Base-by-base conservation (phyloP, 2,113 vertebrate species). In the Melospiza melodia region DNA sequence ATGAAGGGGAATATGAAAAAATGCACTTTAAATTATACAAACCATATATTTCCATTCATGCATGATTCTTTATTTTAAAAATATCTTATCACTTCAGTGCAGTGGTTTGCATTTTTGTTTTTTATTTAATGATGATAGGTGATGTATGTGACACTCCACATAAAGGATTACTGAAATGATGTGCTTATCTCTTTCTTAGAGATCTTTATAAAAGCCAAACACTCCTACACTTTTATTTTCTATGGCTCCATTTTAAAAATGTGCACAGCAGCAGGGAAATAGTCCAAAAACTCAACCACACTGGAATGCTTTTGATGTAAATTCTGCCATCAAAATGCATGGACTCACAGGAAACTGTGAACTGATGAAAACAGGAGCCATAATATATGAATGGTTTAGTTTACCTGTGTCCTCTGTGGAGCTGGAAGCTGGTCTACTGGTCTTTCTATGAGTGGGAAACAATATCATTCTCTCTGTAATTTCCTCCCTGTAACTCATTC, bases 41-140 rank as follows among this genome's bases (percentile, higher is more conserved):
- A 49, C 15, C 12, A 43, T 71, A 88, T 17, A 89, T 94, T 96
- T 96, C 58, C 95, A 69, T 54, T 87, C 8, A 43, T 59, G 30
- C 49, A 89, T 88, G 30, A 67, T 24, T 89, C 89, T 95, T 89
- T 69, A 57, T 86, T 96, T 79, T 83, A 76, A 31, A 89, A 97
- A 85, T 89, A 85, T 63, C 57, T 93, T 96, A 85, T 86, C 17
- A 39, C 63, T 96, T 96, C 71, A 49, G 7, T 78, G 62, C 52
- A 85, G 89, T 80, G 54, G 5, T 54, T 71, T 37, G 10, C 0
- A 1, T 37, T 71, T 27, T 88, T 77, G 3, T 7, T 71, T 76
- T 83, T 58, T 43, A 30, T 86, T 69, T 69, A 41, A 87, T 81
- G 58, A 90, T 82, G 72, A 67, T 76, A 81, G 66, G 63, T 69